phyloP scores from a whole-genome alignment of 2,113 vertebrate genomes.

The Struthidea cinerea region DNA sequence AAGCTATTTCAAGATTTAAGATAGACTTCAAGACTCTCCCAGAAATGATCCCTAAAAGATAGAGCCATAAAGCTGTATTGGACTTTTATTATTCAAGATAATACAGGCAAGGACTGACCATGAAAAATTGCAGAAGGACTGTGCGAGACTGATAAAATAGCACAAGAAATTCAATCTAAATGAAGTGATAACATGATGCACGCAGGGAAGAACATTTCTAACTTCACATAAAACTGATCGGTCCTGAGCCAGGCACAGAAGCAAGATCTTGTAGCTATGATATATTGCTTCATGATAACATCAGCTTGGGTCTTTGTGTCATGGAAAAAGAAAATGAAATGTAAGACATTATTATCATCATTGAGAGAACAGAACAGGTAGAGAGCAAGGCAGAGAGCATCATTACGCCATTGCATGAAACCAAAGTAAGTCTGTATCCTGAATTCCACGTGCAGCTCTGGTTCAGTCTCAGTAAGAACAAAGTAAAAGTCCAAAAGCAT shows the following conservation, averaged over 20 bases:
- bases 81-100: not conserved
- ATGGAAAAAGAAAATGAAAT: not conserved
- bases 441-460: not conserved
- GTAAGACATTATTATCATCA: not conserved
- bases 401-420: not conserved
- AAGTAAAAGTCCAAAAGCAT: not conserved
- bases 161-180: not conserved
- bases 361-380: not conserved
- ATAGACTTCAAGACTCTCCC: not conserved
- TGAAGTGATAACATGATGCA: not conserved
- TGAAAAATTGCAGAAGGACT: conserved; percentile 4
- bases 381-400: not conserved
- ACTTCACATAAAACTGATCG: not conserved
- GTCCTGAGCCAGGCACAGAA: not conserved
- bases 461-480: not conserved
- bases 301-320: not conserved
- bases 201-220: not conserved
- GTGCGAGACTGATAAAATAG: not conserved
- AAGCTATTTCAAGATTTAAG: not conserved
- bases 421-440: not conserved
- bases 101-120: not conserved
- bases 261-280: not conserved
- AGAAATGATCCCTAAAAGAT: not conserved
- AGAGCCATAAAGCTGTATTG: not conserved
- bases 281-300: not conserved